Evolutionary conservation across 2,113 vertebrate species (phyloP).

Genomic region (Lepus europaeus): DNA sequence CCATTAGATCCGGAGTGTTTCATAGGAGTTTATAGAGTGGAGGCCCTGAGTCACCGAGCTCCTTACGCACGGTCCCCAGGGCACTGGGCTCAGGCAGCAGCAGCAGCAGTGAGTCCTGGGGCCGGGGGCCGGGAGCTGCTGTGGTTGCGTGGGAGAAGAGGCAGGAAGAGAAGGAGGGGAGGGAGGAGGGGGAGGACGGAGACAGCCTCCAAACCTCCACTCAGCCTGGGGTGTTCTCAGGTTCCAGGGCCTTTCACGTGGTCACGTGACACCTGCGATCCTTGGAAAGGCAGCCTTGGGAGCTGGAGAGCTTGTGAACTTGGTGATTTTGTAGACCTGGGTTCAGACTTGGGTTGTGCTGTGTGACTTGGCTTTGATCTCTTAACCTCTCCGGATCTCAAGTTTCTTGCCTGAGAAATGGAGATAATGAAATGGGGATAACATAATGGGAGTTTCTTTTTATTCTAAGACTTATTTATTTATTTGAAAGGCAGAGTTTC

Average conservation of each 20-base stretch:
- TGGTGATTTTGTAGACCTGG: neutral
- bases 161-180: neutral
- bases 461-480: no score
- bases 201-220: neutral
- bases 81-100: slow-evolving; percentile 77
- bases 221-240: neutral
- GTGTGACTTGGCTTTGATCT: neutral
- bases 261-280: neutral
- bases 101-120: slow-evolving; percentile 72
- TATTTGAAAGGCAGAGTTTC: no score
- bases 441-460: neutral
- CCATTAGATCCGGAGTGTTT: slow-evolving; percentile 84
- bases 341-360: neutral
- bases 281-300: neutral
- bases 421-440: neutral
- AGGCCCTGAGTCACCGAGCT: slow-evolving; percentile 55
- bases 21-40: slow-evolving; percentile 80
- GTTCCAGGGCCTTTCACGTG: neutral
- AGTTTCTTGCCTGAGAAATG: neutral
- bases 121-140: neutral
- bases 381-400: neutral
- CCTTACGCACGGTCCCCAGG: slow-evolving; percentile 69
- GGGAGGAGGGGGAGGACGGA: neutral
- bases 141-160: neutral
- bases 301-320: accelerated